A percentile compares a stretch with the other conserved stretches of the same genome.
Evolutionary conservation across 2,797 vertebrate species (phyloP).

Genomic region (Tachyglossus aculeatus): DNA sequence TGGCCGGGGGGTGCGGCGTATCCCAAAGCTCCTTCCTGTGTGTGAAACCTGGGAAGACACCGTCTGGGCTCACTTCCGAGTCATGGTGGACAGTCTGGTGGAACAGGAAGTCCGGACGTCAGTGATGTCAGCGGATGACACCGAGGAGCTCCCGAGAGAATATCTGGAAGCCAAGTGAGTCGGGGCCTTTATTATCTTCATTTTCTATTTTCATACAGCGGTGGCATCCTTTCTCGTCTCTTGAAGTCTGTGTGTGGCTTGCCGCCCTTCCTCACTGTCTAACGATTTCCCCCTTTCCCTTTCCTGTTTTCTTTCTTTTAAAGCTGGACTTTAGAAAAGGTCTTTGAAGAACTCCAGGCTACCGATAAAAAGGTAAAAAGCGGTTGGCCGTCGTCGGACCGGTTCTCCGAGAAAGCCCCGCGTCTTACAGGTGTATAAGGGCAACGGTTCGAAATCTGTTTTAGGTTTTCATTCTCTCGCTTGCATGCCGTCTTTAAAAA

Average conservation of each 20-base stretch:
- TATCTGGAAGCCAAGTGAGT: conserved; percentile 91
- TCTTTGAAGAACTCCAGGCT: conserved; percentile 96
- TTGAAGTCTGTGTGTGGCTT: neutral
- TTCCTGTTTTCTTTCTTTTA: conserved; percentile 45
- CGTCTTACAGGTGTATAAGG: neutral
- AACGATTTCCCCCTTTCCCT: conserved; percentile 3
- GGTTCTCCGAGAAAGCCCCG: too few species aligned
- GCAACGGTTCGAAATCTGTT: neutral
- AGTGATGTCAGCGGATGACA: conserved; percentile 81
- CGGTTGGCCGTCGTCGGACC: neutral
- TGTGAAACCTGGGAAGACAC: conserved; percentile 98
- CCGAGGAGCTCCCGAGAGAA: conserved; percentile 90
- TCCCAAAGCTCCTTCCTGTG: conserved; percentile 87
- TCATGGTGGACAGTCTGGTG: conserved; percentile 94
- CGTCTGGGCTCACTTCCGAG: conserved; percentile 93
- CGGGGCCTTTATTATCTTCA: conserved; percentile 5
- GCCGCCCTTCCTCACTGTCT: conserved; percentile 5
- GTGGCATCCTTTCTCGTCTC: neutral
- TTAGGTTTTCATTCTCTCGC: neutral
- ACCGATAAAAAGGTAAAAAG: conserved; percentile 88
- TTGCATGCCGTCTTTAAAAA: neutral
- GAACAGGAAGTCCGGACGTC: conserved; percentile 93
- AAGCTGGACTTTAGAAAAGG: conserved; percentile 95
- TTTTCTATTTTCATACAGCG: neutral
- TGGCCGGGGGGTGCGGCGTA: neutral